Conservation (phyloP, 2,797 vertebrate genomes). For the Florisuga fusca region DNA sequence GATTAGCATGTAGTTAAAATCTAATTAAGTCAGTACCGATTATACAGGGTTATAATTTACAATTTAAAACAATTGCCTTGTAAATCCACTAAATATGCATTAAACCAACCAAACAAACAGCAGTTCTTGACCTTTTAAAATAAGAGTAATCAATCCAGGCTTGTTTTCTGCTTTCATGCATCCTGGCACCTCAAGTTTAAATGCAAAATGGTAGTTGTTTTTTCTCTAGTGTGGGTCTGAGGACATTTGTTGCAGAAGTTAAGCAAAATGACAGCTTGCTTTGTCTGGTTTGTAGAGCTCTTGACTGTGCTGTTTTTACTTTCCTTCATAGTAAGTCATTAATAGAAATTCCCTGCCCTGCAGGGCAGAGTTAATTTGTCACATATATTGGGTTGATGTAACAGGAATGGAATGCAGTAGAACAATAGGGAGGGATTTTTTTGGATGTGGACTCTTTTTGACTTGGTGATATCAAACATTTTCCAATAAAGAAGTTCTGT, state of each 20-base stretch:
- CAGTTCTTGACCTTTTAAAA: conserved; percentile 78
- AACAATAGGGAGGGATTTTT: conserved; percentile 67
- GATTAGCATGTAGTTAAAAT: conserved; percentile 60
- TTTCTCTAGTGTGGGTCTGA: conserved; percentile 64
- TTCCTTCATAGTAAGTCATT: conserved; percentile 78
- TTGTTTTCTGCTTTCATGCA: conserved; percentile 71
- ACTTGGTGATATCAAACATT: conserved; percentile 61
- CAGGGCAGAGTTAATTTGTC: conserved; percentile 81
- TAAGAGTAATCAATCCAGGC: conserved; percentile 69
- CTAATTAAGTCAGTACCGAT: conserved; percentile 43
- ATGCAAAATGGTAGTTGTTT: conserved; percentile 72
- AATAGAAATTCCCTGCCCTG: conserved; percentile 82
- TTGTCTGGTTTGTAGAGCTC: conserved; percentile 76
- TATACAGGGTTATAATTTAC: conserved; percentile 52
- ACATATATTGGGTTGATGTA: conserved; percentile 76
- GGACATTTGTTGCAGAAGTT: conserved; percentile 75
- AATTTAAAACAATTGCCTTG: conserved; percentile 64
- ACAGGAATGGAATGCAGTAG: conserved; percentile 75
- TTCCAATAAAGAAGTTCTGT: conserved; percentile 66
- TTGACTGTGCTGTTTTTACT: conserved; percentile 74
- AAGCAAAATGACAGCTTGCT: conserved; percentile 79
- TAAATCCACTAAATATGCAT: conserved; percentile 67
- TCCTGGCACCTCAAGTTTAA: conserved; percentile 72
- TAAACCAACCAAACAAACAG: conserved; percentile 57
- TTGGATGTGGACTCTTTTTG: background rate